A percentile compares a stretch with the other conserved stretches of the same genome.
Evolutionary conservation across 2,888 invertebrate genomes (phyloP).

Genomic region (Coenonympha arcania): DNA sequence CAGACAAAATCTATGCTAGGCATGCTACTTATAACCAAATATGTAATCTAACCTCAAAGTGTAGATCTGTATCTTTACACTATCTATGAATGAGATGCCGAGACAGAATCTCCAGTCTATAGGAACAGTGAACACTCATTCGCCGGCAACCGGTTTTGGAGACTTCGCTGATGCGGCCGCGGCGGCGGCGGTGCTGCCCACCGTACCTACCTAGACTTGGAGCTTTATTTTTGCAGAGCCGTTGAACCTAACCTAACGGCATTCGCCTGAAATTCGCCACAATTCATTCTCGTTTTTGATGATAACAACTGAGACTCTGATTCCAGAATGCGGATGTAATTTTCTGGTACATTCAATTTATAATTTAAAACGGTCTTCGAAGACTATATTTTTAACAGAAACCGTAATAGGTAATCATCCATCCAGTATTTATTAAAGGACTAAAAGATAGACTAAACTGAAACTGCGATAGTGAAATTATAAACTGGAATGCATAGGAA

Average conservation of each 20-base stretch:
- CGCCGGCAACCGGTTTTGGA: slow-evolving; percentile 15
- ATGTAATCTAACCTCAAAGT: background rate
- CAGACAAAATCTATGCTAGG: too few relatives aligned
- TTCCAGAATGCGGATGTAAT: background rate
- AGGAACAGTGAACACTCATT: slow-evolving; percentile 13
- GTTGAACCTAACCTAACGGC: slow-evolving; percentile 31
- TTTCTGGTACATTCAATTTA: background rate
- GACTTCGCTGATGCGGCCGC: too few relatives aligned
- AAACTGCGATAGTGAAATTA: too few relatives aligned
- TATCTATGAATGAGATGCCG: slow-evolving; percentile 15
- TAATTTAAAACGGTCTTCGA: background rate
- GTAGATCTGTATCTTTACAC: slow-evolving; percentile 8
- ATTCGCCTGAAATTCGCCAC: slow-evolving; percentile 4
- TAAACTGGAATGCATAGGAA: too few relatives aligned
- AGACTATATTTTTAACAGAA: background rate
- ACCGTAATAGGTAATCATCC: background rate
- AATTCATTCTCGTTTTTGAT: background rate
- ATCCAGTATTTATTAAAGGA: too few relatives aligned
- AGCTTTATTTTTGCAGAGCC: slow-evolving; percentile 26
- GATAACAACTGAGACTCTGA: background rate
- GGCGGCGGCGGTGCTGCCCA: too few relatives aligned
- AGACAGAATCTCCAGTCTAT: background rate
- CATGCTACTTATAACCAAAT: too few relatives aligned
- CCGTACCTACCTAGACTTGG: slow-evolving; percentile 14
- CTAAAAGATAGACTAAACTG: too few relatives aligned